A percentile compares a stretch with the other conserved stretches of the same genome.
Evolutionary conservation across 2,113 vertebrate genomes (phyloP).

Genomic region (Gallinago undulata): DNA sequence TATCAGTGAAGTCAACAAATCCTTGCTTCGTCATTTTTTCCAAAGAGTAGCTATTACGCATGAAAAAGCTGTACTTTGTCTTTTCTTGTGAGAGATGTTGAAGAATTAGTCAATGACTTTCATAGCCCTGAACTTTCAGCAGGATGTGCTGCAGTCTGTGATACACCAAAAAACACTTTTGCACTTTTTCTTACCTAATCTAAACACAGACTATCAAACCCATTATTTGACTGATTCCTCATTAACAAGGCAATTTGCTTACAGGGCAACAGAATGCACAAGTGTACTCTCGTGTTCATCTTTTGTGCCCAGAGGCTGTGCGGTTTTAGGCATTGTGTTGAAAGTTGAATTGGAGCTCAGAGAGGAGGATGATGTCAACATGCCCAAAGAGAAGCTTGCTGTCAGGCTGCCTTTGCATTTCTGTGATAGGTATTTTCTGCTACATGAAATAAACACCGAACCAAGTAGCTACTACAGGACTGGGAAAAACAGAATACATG

Average conservation of each 20-base stretch:
- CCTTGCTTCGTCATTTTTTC: neutral
- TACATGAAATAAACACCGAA: constrained; percentile 1
- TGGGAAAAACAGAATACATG: neutral
- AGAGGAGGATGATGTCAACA: constrained; percentile 55
- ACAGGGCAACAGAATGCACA: constrained; percentile 49
- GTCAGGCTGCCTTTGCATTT: constrained; percentile 33
- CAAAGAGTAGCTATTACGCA: neutral
- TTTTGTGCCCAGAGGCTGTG: constrained; percentile 40
- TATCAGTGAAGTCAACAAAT: neutral
- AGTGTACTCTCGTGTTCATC: constrained; percentile 33
- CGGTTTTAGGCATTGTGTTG: constrained; percentile 39
- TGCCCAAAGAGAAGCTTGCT: constrained; percentile 15
- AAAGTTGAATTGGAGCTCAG: constrained; percentile 54
- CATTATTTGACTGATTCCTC: constrained; percentile 56
- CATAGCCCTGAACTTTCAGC: neutral
- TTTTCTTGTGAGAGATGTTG: neutral
- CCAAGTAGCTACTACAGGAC: neutral
- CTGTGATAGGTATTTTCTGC: constrained; percentile 36
- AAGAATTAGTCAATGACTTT: neutral
- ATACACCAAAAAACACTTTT: neutral
- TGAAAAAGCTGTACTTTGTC: neutral
- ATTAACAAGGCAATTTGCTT: constrained; percentile 62
- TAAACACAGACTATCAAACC: constrained; percentile 8
- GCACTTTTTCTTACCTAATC: constrained; percentile 16
- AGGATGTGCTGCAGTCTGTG: neutral